Evolutionary conservation across 1,140 invertebrate species (phyloP).

Genomic region (Periplaneta americana): DNA sequence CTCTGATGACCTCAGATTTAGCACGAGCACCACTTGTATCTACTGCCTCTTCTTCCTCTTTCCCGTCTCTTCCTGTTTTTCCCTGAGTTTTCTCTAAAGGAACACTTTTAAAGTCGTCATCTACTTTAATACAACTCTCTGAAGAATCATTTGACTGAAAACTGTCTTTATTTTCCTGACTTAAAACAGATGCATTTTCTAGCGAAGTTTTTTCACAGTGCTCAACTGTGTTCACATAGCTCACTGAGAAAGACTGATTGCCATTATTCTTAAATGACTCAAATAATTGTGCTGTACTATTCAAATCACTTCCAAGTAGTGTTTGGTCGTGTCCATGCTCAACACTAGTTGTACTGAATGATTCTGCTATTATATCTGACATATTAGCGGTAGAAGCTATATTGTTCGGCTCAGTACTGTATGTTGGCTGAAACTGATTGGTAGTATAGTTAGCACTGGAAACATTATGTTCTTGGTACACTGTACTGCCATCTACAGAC

Average conservation of each 20-base stretch:
- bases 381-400: background rate
- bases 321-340: background rate
- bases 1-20: background rate
- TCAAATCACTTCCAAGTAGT: background rate
- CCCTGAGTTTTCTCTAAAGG: too few species aligned
- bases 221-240: background rate
- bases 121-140: background rate
- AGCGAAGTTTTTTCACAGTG: background rate
- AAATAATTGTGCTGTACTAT: background rate
- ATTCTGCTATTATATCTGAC: background rate
- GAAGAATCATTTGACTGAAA: too few species aligned
- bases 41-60: background rate
- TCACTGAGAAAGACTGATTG: background rate
- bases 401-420: background rate
- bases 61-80: background rate
- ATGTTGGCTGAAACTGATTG: background rate
- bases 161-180: background rate
- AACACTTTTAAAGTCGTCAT: background rate
- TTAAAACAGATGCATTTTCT: background rate
- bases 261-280: background rate
- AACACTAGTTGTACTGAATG: background rate
- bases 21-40: background rate
- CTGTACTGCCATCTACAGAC: constrained; percentile 5
- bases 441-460: background rate
- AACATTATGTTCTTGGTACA: constrained; percentile 4